These are phyloP conservation scores for Misgurnus mizolepis DNA, from an alignment of 2,113 vertebrate genomes.

Conservation along the genomic window DNA sequence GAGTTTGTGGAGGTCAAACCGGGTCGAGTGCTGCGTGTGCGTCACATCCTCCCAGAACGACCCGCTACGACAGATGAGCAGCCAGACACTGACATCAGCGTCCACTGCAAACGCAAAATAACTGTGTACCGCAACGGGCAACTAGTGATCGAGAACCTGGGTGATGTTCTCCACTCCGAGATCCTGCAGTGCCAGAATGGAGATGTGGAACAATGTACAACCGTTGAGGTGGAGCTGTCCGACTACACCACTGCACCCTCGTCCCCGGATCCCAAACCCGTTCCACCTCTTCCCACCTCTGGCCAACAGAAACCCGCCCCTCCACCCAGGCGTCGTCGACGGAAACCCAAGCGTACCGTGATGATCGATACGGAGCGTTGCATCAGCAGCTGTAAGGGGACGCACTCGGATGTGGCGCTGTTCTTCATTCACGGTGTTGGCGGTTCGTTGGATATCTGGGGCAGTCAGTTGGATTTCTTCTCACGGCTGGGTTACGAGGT, in stretches of 20 bases:
- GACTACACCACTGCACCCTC: slow-evolving; percentile 73
- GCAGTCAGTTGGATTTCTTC: slow-evolving; percentile 94
- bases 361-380: slow-evolving; percentile 85
- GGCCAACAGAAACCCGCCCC: slow-evolving; percentile 70
- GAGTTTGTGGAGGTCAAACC: slow-evolving; percentile 96
- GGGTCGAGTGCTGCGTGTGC: slow-evolving; percentile 85
- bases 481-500: slow-evolving; percentile 92
- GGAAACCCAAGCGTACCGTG: slow-evolving; percentile 87
- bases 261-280: slow-evolving; percentile 63
- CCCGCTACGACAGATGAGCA: slow-evolving; percentile 51
- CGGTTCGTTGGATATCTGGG: slow-evolving; percentile 95
- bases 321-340: slow-evolving; percentile 72
- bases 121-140: slow-evolving; percentile 92
- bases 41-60: slow-evolving; percentile 76
- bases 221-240: slow-evolving; percentile 81
- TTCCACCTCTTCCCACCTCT: slow-evolving; percentile 26
- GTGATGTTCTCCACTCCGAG: slow-evolving; percentile 82
- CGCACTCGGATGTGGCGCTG: slow-evolving; percentile 85
- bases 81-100: slow-evolving; percentile 51
- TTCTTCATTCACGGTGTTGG: slow-evolving; percentile 97
- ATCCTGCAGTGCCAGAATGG: slow-evolving; percentile 84
- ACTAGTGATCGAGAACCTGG: slow-evolving; percentile 93
- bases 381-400: slow-evolving; percentile 92
- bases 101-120: slow-evolving; percentile 92
- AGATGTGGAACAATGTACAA: slow-evolving; percentile 76